phyloP scores from a whole-genome alignment of 2,797 vertebrate species.

The Monodelphis domestica region DNA sequence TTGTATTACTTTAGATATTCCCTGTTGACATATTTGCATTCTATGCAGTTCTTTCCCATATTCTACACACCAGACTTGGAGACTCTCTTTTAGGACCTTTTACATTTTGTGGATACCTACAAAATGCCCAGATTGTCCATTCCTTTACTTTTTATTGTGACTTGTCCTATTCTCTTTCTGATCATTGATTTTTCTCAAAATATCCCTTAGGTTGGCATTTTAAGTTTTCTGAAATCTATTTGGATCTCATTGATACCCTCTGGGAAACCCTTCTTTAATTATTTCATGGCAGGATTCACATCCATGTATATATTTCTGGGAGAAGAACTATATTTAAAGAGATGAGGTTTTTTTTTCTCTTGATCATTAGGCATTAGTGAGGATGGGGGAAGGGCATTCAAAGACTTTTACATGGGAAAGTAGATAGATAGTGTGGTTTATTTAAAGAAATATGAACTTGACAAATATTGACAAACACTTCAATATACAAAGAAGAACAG shows the following conservation, averaged over 20 bases:
- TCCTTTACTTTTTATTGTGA: neutral
- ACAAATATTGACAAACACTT: neutral
- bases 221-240: neutral
- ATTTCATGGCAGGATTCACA: neutral
- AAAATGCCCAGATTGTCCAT: neutral
- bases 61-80: neutral
- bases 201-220: neutral
- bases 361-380: neutral
- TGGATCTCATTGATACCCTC: neutral
- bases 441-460: neutral
- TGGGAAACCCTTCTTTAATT: neutral
- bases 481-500: neutral
- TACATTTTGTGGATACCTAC: neutral
- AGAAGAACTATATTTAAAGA: neutral
- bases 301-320: neutral
- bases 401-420: neutral
- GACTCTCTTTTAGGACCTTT: neutral
- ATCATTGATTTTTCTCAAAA: neutral
- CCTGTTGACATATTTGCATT: neutral
- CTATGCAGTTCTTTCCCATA: neutral
- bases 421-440: neutral
- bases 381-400: neutral
- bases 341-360: neutral
- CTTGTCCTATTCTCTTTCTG: neutral
- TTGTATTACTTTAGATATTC: neutral